Evolutionary conservation across 1,140 invertebrate genomes (phyloP), one percentile per base, ranked within the genome.

Genomic region (Bombus superbus): DNA sequence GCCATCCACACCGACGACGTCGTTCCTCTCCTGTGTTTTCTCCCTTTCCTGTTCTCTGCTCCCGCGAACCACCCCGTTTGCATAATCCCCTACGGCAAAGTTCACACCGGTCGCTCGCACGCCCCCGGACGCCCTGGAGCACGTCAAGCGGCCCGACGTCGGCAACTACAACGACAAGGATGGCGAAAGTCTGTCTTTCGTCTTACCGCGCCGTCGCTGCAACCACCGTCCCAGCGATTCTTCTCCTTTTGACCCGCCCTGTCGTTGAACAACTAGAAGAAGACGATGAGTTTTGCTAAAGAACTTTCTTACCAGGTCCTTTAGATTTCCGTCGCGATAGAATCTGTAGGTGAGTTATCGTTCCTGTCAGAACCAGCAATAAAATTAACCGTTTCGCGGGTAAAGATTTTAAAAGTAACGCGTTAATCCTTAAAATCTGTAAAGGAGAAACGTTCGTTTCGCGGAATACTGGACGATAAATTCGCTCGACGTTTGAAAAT

Each of bases 1-100:
- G 69, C 69, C 79, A 77, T 68, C 72, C 75, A 74, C 72, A 68
- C 68, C 66, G 69, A 64, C 81, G 57, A 85, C 64, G 62, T 66
- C 75, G 83, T 80, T 76, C 69, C 64, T 83, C 88, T 83, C 72
- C 76, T 42, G 53, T 73, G 80, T 64, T 78, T 81, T 74, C 83
- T 85, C 69, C 71, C 87, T 85, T 73, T 88, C 83, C 76, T 68
- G 69, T 57, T 74, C 78, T 59, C 62, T n/a, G 76, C 53, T n/a
- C 81, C 75, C 88, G 68, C 87, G 84, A 89, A 89, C 84, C 88
- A 75, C 74, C 86, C 87, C 78, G 87, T 90, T 91, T 91, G 88
- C 90, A 91, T 91, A 91, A 91, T 91, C 90, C 90, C 90, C 88
- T 86, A 91, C 90, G 90, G 90, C 90, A 83, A 91, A 91, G 88